These are phyloP conservation scores for Ifrita kowaldi DNA, from an alignment of 2,113 vertebrate species.

Conservation along the genomic window DNA sequence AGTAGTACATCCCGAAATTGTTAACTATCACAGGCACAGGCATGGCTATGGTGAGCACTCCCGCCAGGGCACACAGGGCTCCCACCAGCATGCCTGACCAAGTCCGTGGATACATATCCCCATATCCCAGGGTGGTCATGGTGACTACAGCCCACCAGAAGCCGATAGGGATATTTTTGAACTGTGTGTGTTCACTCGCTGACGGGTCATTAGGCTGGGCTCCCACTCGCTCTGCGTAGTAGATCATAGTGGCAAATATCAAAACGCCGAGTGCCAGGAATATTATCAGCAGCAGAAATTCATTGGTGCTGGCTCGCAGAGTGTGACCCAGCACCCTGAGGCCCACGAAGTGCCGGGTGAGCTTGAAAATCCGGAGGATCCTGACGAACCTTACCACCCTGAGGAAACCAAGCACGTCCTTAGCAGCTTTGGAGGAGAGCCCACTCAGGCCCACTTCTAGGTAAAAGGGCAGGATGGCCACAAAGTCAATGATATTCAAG, in stretches of 20 bases:
- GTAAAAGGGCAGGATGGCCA: conserved; percentile 96
- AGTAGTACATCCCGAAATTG: conserved; percentile 99
- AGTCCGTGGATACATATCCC: conserved; percentile 96
- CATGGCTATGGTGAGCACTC: conserved; percentile 97
- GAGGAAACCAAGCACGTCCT: conserved; percentile 95
- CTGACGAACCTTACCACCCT: conserved; percentile 96
- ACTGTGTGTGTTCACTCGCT: conserved; percentile 88
- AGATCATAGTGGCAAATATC: conserved; percentile 99
- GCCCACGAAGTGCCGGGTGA: conserved; percentile 95
- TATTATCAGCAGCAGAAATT: conserved; percentile 97
- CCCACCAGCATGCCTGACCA: conserved; percentile 99
- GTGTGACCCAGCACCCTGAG: conserved; percentile 94
- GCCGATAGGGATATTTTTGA: conserved; percentile 98
- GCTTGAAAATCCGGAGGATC: conserved; percentile 96
- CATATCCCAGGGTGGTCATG: conserved; percentile 97
- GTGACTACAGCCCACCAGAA: conserved; percentile 99
- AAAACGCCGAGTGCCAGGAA: conserved; percentile 94
- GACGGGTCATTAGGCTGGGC: conserved; percentile 91
- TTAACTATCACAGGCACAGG: conserved; percentile 98
- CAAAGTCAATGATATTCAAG: conserved; percentile 97
- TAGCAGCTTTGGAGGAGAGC: conserved; percentile 96
- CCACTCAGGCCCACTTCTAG: conserved; percentile 94
- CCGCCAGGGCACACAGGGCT: conserved; percentile 90
- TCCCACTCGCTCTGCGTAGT: conserved; percentile 94
- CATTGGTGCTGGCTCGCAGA: conserved; percentile 92